Percentiles rank a stretch among this genome's conserved stretches.
These are phyloP conservation scores for Molanna angustata DNA, from an alignment of 2,888 invertebrate species.

Conservation along the genomic window DNA sequence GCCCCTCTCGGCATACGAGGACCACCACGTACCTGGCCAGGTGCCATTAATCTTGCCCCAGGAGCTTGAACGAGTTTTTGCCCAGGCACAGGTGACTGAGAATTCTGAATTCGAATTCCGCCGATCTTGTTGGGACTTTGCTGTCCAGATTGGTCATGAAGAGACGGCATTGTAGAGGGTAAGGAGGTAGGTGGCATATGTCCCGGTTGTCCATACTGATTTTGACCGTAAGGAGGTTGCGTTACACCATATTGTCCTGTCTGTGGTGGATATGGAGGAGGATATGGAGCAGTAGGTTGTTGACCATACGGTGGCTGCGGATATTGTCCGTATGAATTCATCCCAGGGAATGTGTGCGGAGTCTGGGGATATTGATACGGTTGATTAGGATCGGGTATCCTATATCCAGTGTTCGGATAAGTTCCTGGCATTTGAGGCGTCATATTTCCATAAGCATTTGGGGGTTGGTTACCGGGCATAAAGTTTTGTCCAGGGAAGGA, in stretches of 20 bases:
- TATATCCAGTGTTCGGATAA: constrained; percentile 39
- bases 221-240: constrained; percentile 11
- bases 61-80: constrained; percentile 40
- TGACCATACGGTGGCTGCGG: constrained; percentile 1
- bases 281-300: background rate
- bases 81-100: constrained; percentile 41
- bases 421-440: constrained; percentile 46
- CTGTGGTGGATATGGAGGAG: background rate
- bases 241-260: constrained; percentile 5
- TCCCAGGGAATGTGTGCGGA: constrained; percentile 6
- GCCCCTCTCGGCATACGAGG: constrained; percentile 39
- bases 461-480: constrained; percentile 48
- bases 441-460: constrained; percentile 39
- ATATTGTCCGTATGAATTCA: background rate
- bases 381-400: constrained; percentile 46
- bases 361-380: constrained; percentile 39
- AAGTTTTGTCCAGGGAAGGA: constrained; percentile 55
- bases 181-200: background rate
- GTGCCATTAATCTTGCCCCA: constrained; percentile 27
- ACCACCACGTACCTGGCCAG: constrained; percentile 11
- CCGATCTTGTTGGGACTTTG: constrained; percentile 15
- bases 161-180: background rate
- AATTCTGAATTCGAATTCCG: constrained; percentile 30
- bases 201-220: constrained; percentile 1
- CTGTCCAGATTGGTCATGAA: constrained; percentile 15